Evolutionary conservation across 2,797 vertebrate genomes (phyloP).

Genomic region (Thunnus albacares): DNA sequence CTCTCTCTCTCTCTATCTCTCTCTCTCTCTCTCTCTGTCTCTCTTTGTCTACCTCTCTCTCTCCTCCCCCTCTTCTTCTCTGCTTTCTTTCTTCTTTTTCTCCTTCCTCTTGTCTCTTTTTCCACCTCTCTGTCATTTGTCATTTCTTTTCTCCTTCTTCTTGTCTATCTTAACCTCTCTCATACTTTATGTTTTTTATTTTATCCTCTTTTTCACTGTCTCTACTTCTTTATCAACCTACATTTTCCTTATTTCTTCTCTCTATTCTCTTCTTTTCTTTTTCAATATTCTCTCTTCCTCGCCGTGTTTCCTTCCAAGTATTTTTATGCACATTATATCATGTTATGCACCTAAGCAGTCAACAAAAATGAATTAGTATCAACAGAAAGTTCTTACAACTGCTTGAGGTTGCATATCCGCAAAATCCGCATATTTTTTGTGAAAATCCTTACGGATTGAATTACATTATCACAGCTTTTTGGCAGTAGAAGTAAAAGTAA

Average conservation of each 20-base stretch:
- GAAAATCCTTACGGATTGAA: too few species aligned
- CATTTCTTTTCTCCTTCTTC: slow-evolving; percentile 6
- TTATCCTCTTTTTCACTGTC: not conserved
- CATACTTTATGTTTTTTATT: not conserved
- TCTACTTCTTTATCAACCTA: not conserved
- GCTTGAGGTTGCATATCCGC: not conserved
- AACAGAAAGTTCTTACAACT: not conserved
- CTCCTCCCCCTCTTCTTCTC: not conserved
- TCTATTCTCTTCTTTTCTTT: not conserved
- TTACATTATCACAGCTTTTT: too few species aligned
- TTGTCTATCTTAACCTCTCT: slow-evolving; percentile 18
- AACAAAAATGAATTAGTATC: not conserved
- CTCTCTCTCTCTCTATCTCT: slow-evolving; percentile 59
- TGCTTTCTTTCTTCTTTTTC: slow-evolving; percentile 28
- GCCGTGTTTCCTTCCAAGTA: not conserved
- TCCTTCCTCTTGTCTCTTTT: slow-evolving; percentile 14
- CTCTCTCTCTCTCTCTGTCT: slow-evolving; percentile 54
- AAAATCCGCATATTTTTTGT: too few species aligned
- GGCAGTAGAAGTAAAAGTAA: not conserved
- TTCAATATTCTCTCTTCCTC: not conserved
- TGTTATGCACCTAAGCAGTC: not conserved
- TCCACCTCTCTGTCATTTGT: slow-evolving; percentile 2
- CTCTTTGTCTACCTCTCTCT: slow-evolving; percentile 10
- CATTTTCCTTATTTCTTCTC: not conserved
- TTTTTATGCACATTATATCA: not conserved